Evolutionary conservation across 1,140 invertebrate genomes (phyloP).

Genomic region (Agrilus planipennis): DNA sequence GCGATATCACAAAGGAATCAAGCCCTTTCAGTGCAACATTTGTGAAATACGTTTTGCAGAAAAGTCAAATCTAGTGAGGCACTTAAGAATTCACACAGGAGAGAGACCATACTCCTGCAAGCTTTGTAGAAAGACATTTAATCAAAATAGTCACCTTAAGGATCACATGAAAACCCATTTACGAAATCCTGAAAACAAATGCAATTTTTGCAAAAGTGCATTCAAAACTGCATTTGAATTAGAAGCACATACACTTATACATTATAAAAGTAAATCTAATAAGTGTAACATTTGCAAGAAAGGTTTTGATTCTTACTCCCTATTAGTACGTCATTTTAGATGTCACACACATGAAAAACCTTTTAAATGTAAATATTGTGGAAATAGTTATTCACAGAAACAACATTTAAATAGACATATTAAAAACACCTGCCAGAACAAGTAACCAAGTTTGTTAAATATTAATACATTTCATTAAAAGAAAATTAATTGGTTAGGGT

Average conservation of each 20-base stretch:
- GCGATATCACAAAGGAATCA: constrained; percentile 37
- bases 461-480: too few species aligned
- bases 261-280: constrained; percentile 32
- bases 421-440: too few species aligned
- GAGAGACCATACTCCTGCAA: constrained; percentile 39
- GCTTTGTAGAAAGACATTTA: constrained; percentile 6
- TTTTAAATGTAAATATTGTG: too few species aligned
- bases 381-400: too few species aligned
- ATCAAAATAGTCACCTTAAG: not conserved
- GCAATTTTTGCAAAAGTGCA: constrained; percentile 30
- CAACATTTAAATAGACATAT: too few species aligned
- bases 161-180: constrained; percentile 1
- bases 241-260: constrained; percentile 30
- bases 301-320: constrained; percentile 27
- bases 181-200: constrained; percentile 35
- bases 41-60: constrained; percentile 24
- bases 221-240: constrained; percentile 37
- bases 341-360: too few species aligned
- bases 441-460: too few species aligned
- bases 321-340: too few species aligned
- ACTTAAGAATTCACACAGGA: constrained; percentile 26
- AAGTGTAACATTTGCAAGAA: constrained; percentile 28
- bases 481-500: too few species aligned
- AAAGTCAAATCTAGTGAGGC: constrained; percentile 20
- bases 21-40: constrained; percentile 29